These are phyloP conservation scores for Neolamprologus falcicula DNA, from an alignment of 2,113 vertebrate species.

Conservation along the genomic window DNA sequence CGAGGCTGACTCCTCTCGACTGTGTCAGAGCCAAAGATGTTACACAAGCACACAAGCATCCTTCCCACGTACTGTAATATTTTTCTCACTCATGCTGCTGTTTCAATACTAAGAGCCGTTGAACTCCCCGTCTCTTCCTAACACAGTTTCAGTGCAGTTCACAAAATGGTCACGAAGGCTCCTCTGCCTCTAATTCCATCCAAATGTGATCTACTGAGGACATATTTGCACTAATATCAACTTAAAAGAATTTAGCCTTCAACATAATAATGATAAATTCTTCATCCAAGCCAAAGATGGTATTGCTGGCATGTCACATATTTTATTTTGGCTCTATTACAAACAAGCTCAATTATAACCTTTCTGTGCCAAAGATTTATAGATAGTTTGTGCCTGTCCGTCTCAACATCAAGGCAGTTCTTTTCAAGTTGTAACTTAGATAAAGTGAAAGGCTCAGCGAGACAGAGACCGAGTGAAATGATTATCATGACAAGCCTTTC, in stretches of 20 bases:
- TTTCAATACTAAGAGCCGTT: neutral
- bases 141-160: neutral
- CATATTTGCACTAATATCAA: neutral
- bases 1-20: constrained; percentile 2
- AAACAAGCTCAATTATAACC: neutral
- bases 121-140: neutral
- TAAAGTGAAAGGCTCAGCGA: neutral
- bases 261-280: neutral
- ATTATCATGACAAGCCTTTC: neutral
- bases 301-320: neutral
- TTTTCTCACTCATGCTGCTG: neutral
- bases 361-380: neutral
- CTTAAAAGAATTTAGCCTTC: neutral
- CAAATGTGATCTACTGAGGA: neutral
- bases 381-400: neutral
- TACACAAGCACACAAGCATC: constrained; percentile 24
- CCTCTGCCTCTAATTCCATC: neutral
- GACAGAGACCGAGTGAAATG: neutral
- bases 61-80: constrained; percentile 15
- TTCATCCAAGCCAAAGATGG: neutral
- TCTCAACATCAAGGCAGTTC: neutral
- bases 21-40: constrained; percentile 36
- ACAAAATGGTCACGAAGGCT: neutral
- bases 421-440: neutral
- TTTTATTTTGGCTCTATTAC: neutral